Conservation (phyloP, 2,888 invertebrate species). For the Cheilosia variabilis region DNA sequence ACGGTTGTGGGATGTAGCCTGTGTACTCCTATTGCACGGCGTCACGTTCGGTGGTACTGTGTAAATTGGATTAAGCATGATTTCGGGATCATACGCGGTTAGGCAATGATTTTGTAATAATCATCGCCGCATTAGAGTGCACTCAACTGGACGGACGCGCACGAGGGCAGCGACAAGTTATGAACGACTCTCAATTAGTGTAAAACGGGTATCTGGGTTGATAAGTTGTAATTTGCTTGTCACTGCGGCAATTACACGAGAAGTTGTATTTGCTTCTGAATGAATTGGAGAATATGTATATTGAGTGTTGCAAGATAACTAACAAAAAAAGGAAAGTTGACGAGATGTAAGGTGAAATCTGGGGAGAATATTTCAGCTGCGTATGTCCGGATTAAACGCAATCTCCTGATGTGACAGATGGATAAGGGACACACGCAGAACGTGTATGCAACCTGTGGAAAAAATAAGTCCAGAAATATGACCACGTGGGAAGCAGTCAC, state of each 20-base stretch:
- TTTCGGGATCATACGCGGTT: constrained; percentile 50
- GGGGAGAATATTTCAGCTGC: background rate
- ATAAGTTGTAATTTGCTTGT: constrained; percentile 64
- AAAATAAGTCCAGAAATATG: no score
- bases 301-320: background rate
- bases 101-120: constrained; percentile 67
- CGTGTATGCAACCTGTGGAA: no score
- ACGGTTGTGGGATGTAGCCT: constrained; percentile 47
- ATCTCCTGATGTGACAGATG: no score
- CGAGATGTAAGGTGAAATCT: background rate
- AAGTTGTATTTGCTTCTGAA: constrained; percentile 12
- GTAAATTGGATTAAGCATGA: constrained; percentile 71
- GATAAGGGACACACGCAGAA: no score
- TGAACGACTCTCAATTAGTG: constrained; percentile 62
- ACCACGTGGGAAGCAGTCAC: no score
- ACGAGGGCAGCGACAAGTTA: constrained; percentile 30
- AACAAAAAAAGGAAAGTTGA: background rate
- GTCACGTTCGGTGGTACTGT: constrained; percentile 53
- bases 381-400: no score
- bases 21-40: constrained; percentile 14
- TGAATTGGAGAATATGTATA: constrained; percentile 5
- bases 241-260: constrained; percentile 43
- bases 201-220: constrained; percentile 52
- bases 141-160: constrained; percentile 21
- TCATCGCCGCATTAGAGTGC: constrained; percentile 29